Evolutionary conservation across 2,113 vertebrate genomes (phyloP).

Genomic region (Phylloscopus trochiloides): DNA sequence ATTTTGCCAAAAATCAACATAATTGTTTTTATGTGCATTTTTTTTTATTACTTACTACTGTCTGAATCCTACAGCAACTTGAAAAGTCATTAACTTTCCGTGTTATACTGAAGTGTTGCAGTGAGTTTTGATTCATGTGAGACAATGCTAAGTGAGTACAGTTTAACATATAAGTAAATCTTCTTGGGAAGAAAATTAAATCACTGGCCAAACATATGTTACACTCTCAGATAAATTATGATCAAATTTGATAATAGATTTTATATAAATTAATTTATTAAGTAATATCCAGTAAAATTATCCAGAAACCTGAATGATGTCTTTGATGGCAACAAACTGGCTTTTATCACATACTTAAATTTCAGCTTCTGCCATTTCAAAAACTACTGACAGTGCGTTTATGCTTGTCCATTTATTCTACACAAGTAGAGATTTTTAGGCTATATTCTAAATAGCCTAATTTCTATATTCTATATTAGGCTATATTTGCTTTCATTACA

Average conservation of each 20-base stretch:
- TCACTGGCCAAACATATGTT: not conserved
- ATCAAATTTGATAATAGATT: not conserved
- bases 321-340: not conserved
- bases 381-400: not conserved
- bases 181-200: not conserved
- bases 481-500: not conserved
- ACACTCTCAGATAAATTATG: not conserved
- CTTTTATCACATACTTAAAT: not conserved
- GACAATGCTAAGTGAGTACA: not conserved
- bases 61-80: not conserved
- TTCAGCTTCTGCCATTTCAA: not conserved
- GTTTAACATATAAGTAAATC: not conserved
- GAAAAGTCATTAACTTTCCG: not conserved
- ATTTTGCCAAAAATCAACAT: not conserved
- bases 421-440: not conserved
- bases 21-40: not conserved
- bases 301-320: not conserved
- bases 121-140: not conserved
- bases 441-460: not conserved
- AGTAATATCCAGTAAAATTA: not conserved
- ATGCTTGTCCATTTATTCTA: not conserved
- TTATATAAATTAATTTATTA: not conserved
- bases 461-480: no score
- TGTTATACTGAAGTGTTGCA: not conserved
- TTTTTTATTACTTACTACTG: not conserved